phyloP scores from a whole-genome alignment of 2,113 vertebrate species.

The Neodon shergylaensis region DNA sequence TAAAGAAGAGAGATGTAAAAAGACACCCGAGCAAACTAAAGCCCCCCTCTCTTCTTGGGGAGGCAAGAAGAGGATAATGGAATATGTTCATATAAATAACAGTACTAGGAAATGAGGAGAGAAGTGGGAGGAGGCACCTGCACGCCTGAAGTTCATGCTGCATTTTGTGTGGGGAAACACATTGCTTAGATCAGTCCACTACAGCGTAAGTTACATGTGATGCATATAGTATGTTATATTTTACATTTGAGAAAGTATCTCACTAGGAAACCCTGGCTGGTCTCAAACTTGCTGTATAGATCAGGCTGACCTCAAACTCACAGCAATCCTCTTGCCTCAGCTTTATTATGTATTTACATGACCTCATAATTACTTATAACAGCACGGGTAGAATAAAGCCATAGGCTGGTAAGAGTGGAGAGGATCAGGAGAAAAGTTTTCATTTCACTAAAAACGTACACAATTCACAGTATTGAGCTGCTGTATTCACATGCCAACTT shows the following conservation, averaged over 20 bases:
- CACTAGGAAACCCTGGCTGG: neutral
- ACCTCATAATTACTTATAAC: neutral
- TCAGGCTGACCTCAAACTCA: neutral
- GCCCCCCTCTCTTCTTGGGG: neutral
- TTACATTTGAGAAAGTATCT: neutral
- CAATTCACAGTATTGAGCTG: rapidly evolving
- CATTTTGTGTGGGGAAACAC: neutral
- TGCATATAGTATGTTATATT: neutral
- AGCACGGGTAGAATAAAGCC: neutral
- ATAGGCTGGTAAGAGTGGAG: neutral
- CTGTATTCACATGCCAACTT: too few species aligned
- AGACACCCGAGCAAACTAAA: rapidly evolving
- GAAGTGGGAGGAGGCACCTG: too few species aligned
- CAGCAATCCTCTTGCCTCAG: neutral
- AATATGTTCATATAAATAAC: too few species aligned
- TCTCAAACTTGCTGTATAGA: neutral
- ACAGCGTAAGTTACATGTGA: neutral
- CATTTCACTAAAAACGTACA: neutral
- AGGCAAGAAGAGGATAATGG: neutral
- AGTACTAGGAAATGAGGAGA: neutral
- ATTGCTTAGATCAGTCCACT: neutral
- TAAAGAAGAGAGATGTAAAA: neutral
- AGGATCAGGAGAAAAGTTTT: neutral
- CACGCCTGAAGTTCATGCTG: neutral
- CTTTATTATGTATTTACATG: neutral